Base-by-base conservation (phyloP, 2,888 invertebrate genomes). In the Alitta virens region DNA sequence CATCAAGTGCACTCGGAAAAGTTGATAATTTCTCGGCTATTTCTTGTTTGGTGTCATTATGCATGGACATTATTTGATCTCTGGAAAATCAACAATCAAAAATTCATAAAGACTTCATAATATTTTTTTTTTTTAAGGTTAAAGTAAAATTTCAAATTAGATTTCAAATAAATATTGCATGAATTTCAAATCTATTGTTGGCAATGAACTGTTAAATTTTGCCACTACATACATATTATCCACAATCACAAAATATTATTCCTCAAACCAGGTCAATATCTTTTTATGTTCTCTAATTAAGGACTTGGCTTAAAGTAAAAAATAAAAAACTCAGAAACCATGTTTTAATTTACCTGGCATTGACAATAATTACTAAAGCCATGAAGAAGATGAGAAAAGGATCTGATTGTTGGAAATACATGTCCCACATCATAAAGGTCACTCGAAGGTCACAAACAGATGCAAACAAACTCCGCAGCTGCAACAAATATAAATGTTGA, bases 371-470 rank as follows among this genome's bases (percentile, higher is more conserved):
- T 60, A 97, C 96, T 49, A 99, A 86, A 14, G 93, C 91, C 64
- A 99, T 86, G 78, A 96, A 98, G 83, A 98, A 94, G 76, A 96
- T 88, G 70, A 96, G 90, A 84, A 98, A 99, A 12, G 95, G 94
- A 85, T 99, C 97, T 23, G 91, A 90, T 79, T 92, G 90, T 83
- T 95, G 95, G 78, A 98, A 92, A 81, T 96, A 96, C 64, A 94
- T 86, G 84, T 98, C 97, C 97, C 97, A 98, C 90, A 98, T 80
- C 68, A 89, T 89, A 60, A 92, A 88, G 42, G 91, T 90, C 16
- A 94, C 94, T 72, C 91, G 90, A 64, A 96, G 85, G 72, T 86
- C 88, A 81, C 95, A 94, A 21, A 90, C 89, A 7, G 90, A 90
- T 16, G 95, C 90, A 83, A 97, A 97, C 54, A 98, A 84, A 46